Evolutionary conservation across 2,797 vertebrate genomes (phyloP), one percentile per base, ranked within the genome.

Genomic region (Okamejei kenojei): DNA sequence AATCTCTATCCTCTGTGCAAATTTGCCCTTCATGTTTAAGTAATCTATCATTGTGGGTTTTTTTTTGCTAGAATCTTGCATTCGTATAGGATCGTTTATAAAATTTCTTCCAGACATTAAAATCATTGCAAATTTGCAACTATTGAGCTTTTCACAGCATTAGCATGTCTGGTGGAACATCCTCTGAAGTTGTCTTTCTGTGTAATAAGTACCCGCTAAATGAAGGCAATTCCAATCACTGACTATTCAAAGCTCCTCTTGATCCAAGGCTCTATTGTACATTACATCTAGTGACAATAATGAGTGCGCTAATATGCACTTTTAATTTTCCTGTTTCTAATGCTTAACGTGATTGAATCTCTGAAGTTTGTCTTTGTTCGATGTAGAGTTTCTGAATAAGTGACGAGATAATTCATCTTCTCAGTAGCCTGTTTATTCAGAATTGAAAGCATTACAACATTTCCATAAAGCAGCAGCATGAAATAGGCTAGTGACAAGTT

Each of bases 191-290:
- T 88, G 61, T 65, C 58, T 88, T 88, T n/a, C 84, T 65, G n/a
- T 65, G 58, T 86, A 61, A 29, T 88, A 21, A 86, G 84, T 88
- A 23, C 45, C 63, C 32, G 61, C 19, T 88, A 88, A 88, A 88
- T 88, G 84, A 63, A 65, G 84, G 84, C 84, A 88, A 61, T 88
- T 65, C 61, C 63, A 88, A 88, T 88, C 84, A 88, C 29, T 88
- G 58, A 88, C 58, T 88, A 88, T 65, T 88, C 84, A 88, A 61
- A 32, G 15, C 84, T 88, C 61, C 84, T 65, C 61, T 88, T 65
- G 61, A 88, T 63, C 84, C 61, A 65, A 10, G 61, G 7, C 61
- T 88, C 5, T 29, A 65, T 65, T 88, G 29, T 65, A 65, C 32
- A 38, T 65, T 32, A 35, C n/a, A 88, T 63, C 29, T 21, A 65